phyloP scores from a whole-genome alignment of 2,888 invertebrate species.

The Pyrrhia umbra region DNA sequence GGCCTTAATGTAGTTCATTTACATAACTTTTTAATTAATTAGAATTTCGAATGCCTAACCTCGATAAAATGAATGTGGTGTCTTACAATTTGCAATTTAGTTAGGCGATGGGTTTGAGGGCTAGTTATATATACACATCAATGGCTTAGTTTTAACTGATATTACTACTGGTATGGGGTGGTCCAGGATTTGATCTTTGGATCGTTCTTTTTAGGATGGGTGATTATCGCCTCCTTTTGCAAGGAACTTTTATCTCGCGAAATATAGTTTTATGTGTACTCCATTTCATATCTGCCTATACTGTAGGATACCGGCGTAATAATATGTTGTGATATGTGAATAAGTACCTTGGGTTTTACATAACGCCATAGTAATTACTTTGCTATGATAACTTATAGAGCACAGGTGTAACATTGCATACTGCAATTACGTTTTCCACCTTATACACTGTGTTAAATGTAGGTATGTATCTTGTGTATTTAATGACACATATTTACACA shows the following conservation, averaged over 20 bases:
- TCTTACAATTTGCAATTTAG: conserved; percentile 8
- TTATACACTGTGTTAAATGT: conserved; percentile 2
- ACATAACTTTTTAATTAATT: conserved; percentile 46
- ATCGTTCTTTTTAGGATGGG: too few species aligned
- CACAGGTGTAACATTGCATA: conserved; percentile 47
- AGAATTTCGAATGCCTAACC: conserved; percentile 47
- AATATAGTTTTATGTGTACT: neutral
- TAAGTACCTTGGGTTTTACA: conserved; percentile 27
- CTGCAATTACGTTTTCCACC: conserved; percentile 37
- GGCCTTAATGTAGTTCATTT: conserved; percentile 27
- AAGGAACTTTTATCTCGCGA: neutral
- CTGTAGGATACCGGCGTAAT: neutral
- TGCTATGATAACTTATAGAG: conserved; percentile 19
- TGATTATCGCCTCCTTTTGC: too few species aligned
- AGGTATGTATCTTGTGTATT: conserved; percentile 14
- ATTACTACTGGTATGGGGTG: too few species aligned
- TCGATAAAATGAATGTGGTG: conserved; percentile 37
- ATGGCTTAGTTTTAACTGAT: too few species aligned
- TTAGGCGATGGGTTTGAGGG: neutral
- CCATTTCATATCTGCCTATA: neutral
- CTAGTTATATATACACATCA: conserved; percentile 6
- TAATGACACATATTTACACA: conserved; percentile 29
- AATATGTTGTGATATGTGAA: conserved; percentile 8
- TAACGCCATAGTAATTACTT: conserved; percentile 17
- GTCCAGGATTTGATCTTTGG: too few species aligned